These are phyloP conservation scores for Parauchenoglanis ngamensis DNA, from an alignment of 2,797 vertebrate species.

Conservation along the genomic window DNA sequence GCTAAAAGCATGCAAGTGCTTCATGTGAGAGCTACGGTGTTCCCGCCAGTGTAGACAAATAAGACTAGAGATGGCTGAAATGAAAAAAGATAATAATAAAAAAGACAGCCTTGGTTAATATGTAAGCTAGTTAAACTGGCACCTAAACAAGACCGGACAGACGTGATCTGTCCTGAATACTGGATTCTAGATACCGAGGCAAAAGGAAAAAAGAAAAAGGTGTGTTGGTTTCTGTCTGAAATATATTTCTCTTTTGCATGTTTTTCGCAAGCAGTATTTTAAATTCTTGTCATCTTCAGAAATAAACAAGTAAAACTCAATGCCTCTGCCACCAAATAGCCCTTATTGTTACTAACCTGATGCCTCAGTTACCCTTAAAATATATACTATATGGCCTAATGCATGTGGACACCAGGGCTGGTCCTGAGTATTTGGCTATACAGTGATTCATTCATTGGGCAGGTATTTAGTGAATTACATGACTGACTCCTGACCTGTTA, in stretches of 20 bases:
- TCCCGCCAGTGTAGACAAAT: neutral
- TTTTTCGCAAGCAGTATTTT: neutral
- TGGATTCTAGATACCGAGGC: too few species aligned
- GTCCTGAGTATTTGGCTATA: too few species aligned
- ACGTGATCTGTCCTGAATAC: too few species aligned
- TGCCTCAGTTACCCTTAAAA: neutral
- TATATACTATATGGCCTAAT: neutral
- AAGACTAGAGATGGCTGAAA: neutral
- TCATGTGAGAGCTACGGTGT: neutral
- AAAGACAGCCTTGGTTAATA: too few species aligned
- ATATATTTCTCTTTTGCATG: neutral
- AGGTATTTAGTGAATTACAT: neutral
- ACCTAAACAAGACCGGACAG: too few species aligned
- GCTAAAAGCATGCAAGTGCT: neutral
- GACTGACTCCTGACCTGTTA: neutral
- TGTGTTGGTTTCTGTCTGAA: neutral
- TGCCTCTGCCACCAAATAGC: neutral
- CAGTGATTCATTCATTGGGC: too few species aligned
- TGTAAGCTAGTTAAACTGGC: too few species aligned
- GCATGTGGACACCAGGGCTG: neutral
- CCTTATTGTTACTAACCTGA: neutral
- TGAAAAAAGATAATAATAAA: neutral
- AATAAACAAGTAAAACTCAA: neutral
- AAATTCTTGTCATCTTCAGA: neutral
- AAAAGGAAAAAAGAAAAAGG: too few species aligned